A percentile compares a stretch with the other conserved stretches of the same genome.
Evolutionary conservation across 2,797 vertebrate genomes (phyloP).

Genomic region (Rousettus madagascariensis): DNA sequence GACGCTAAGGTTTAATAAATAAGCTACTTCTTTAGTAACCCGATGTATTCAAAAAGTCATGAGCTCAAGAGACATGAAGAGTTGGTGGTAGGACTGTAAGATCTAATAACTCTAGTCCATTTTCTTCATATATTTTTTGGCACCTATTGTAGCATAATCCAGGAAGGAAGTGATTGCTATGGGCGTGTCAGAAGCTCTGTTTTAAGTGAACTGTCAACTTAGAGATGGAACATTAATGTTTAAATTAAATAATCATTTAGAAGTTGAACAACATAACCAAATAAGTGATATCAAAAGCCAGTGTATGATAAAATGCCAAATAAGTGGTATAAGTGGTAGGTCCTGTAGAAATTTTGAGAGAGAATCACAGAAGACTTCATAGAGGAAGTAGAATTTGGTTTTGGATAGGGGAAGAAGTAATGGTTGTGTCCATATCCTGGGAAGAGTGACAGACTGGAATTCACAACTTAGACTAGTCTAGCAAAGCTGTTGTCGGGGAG

Average conservation of each 20-base stretch:
- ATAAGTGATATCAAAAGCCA: not conserved
- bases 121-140: not conserved
- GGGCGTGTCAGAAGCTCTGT: not conserved
- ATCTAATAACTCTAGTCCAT: not conserved
- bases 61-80: not conserved
- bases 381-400: not conserved
- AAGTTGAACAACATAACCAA: not conserved
- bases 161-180: not conserved
- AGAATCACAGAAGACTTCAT: not conserved
- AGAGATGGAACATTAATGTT: not conserved
- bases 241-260: conserved; percentile 41
- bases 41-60: not conserved
- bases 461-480: not conserved
- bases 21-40: not conserved
- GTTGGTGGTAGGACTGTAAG: not conserved
- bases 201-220: conserved; percentile 1
- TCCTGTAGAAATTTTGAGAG: not conserved
- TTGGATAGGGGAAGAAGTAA: not conserved
- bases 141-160: not conserved
- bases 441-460: not conserved
- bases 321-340: not conserved
- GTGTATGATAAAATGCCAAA: not conserved
- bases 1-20: not conserved
- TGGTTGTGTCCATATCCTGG: not conserved
- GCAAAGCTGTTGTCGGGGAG: not conserved